Percentiles rank a stretch among this genome's conserved stretches.
Evolutionary conservation across 2,797 vertebrate species (phyloP).

Genomic region (Melanotaenia nigrans): DNA sequence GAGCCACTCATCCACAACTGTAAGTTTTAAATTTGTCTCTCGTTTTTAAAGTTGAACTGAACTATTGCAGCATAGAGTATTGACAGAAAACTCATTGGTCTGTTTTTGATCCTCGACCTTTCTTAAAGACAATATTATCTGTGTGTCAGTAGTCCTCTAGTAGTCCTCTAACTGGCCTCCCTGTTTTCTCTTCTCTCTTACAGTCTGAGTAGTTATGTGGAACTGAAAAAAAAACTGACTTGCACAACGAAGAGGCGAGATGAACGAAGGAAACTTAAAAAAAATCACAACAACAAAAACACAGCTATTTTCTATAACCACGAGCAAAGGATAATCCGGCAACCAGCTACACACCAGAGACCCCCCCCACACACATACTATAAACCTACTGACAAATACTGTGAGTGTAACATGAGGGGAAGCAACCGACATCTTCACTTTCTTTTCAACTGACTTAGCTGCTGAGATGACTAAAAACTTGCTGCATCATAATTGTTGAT

Average conservation of each 20-base stretch:
- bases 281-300: constrained; percentile 33
- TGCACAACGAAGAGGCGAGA: constrained; percentile 42
- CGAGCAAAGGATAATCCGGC: constrained; percentile 55
- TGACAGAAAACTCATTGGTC: neutral
- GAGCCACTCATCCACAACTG: constrained; percentile 87
- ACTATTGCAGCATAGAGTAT: neutral
- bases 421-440: constrained; percentile 34
- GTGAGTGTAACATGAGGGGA: constrained; percentile 58
- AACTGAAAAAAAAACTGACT: constrained; percentile 20
- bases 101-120: constrained; percentile 7
- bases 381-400: constrained; percentile 59
- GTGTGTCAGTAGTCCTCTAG: neutral
- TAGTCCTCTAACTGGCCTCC: constrained; percentile 22
- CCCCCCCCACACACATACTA: constrained; percentile 6
- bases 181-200: constrained; percentile 50
- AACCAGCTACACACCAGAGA: constrained; percentile 24
- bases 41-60: neutral
- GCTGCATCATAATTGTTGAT: constrained; percentile 43
- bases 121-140: constrained; percentile 10
- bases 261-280: constrained; percentile 38
- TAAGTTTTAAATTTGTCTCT: constrained; percentile 60
- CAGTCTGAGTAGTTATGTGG: constrained; percentile 73
- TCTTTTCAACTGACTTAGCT: constrained; percentile 41
- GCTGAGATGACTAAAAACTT: constrained; percentile 29
- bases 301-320: constrained; percentile 39